phyloP scores from a whole-genome alignment of 2,797 vertebrate genomes.

The Danio aesculapii region DNA sequence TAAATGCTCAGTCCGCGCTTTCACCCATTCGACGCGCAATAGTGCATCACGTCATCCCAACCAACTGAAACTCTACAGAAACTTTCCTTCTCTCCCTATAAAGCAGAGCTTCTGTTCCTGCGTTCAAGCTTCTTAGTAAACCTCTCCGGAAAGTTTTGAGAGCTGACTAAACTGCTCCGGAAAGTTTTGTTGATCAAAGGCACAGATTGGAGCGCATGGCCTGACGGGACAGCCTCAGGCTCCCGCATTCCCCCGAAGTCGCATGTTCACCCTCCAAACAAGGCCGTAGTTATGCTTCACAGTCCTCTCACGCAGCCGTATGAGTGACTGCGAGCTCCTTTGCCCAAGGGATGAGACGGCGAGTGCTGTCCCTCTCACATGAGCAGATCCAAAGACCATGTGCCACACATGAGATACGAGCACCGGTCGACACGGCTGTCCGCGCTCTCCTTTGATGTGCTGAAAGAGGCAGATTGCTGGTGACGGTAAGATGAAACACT shows the following conservation, averaged over 20 bases:
- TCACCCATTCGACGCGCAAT: not conserved
- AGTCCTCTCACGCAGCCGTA: slow-evolving; percentile 35
- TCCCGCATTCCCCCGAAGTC: slow-evolving; percentile 17
- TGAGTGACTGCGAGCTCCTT: slow-evolving; percentile 23
- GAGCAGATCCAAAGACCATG: slow-evolving; percentile 13
- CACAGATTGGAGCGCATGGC: not conserved
- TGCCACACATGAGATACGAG: slow-evolving; percentile 30
- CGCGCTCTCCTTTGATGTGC: slow-evolving; percentile 31
- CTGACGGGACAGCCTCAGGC: not conserved
- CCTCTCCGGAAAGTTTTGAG: not conserved
- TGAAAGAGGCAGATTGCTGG: slow-evolving; percentile 34
- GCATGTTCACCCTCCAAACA: slow-evolving; percentile 31
- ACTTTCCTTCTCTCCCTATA: not conserved
- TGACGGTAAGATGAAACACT: slow-evolving; percentile 41
- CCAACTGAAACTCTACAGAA: not conserved
- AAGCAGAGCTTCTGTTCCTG: not conserved
- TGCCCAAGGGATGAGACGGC: slow-evolving; percentile 8
- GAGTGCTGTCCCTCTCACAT: slow-evolving; percentile 11
- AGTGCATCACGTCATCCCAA: slow-evolving; percentile 27
- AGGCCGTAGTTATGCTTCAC: slow-evolving; percentile 45
- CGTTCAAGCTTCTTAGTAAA: slow-evolving; percentile 33
- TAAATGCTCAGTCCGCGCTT: not conserved
- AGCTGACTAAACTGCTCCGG: slow-evolving; percentile 3
- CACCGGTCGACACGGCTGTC: slow-evolving; percentile 26
- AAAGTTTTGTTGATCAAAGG: slow-evolving; percentile 36